Evolutionary conservation across 2,113 vertebrate species (phyloP), one percentile per base, ranked within the genome.

Genomic region (Calidris pugnax): DNA sequence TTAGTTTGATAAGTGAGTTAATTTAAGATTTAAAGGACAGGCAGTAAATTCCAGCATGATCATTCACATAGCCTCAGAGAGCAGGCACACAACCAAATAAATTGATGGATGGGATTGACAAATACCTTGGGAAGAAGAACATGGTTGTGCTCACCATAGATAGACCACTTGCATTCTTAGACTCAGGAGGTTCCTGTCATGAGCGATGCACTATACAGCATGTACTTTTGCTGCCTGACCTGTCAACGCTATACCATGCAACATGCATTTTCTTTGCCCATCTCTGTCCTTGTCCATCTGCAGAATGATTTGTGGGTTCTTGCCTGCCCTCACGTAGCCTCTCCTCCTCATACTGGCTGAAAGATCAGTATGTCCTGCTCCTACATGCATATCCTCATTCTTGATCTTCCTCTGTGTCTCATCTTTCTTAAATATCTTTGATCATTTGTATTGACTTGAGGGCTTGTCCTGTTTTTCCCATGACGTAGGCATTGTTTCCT

Each of bases 11-110:
- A 93, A 96, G 88, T 39, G 62, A 97, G 92, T 96, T 97, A 93
- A 97, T 95, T 97, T 95, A 93, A 95, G 92, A 89, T 95, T 93
- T 91, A 95, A 93, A 91, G 89, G 84, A 92, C 95, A 66, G 90
- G 95, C 81, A 87, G 84, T 87, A 85, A 95, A 92, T 95, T 93
- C n/a, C 79, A 91, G 37, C 66, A 32, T 72, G 84, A 72, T 95
- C 80, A 80, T 79, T 83, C 67, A 39, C 73, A 26, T 6, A 62
- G 45, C 48, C 60, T 75, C 43, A 33, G 64, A 78, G 89, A 90
- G 53, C 56, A 87, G 66, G 86, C 83, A 93, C 69, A 86, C 53
- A 62, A 76, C 60, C 90, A 95, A 47, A 53, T 48, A 57, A 93
- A 93, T 12, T 97, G 89, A 94, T 82, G 48, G 69, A 81, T 87